Base-by-base conservation (phyloP, 2,888 invertebrate species). In the Lissocephala sabroskyi region DNA sequence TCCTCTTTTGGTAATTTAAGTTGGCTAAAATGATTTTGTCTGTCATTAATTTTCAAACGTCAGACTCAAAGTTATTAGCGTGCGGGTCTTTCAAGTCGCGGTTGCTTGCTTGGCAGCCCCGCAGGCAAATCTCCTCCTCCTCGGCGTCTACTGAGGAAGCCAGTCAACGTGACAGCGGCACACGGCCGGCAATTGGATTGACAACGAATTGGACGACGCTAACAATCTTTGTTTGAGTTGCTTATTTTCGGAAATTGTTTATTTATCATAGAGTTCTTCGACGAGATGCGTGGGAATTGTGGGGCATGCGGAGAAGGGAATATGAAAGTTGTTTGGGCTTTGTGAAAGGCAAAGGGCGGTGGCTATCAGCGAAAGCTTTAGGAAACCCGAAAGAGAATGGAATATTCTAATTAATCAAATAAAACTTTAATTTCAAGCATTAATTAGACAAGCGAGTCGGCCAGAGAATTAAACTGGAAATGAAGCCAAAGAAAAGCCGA, bases 161-260 rank as follows among this genome's bases (percentile, higher is more conserved):
- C 65, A 55, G 57, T 53, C 32, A 45, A 55, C 30, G 50, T 28
- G 52, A 52, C 49, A 49, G n/a, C n/a, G n/a, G n/a, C n/a, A 51
- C 50, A 50, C 37, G 40, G 39, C 52, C 45, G 36, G 39, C 49
- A n/a, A 29, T 41, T 32, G 52, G 62, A 64, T 73, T 70, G 73
- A 67, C 75, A 71, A 74, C 75, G 71, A 73, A 73, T 73, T 67
- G 74, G 75, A 74, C 75, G 67, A 63, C 71, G 75, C 56, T 73
- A 73, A 73, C 71, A 74, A 59, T 73, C 66, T 70, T 74, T 66
- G 64, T n/a, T n/a, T 66, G 74, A 74, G 74, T 66, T 70, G 70
- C 66, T 70, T 66, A 62, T 68, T 62, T 56, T 14, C 44, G 54
- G 56, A 67, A 68, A 65, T 62, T 53, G 59, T 64, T 32, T 13